phyloP scores from a whole-genome alignment of 2,888 invertebrate genomes.

The Neoitamus cyanurus region DNA sequence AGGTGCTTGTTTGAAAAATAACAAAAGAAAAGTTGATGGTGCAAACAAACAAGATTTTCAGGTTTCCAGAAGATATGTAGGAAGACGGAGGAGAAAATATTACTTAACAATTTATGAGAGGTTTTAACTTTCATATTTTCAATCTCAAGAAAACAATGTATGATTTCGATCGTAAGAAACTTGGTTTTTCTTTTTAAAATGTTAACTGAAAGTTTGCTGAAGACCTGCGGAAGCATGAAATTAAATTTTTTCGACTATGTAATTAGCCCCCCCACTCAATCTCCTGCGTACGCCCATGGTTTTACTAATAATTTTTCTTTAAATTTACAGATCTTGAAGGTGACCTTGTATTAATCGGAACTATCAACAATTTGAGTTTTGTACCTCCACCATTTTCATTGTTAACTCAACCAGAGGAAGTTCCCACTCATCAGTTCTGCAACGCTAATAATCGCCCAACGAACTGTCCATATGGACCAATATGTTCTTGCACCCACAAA shows the following conservation, averaged over 20 bases:
- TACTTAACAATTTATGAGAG: not conserved
- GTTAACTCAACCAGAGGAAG: conserved; percentile 72
- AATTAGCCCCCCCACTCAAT: no score
- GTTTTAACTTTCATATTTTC: no score
- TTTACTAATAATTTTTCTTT: not conserved
- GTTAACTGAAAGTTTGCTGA: no score
- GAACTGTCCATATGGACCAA: conserved; percentile 52
- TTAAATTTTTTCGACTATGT: no score
- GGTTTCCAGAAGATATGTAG: not conserved
- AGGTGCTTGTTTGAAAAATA: not conserved
- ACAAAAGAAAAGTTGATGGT: not conserved
- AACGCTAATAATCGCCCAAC: conserved; percentile 55
- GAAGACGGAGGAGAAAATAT: not conserved
- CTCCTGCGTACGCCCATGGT: no score
- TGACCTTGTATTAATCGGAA: conserved; percentile 64
- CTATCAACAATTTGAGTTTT: conserved; percentile 79
- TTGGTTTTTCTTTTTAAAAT: no score
- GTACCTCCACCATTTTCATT: conserved; percentile 81
- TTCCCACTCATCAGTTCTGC: conserved; percentile 56
- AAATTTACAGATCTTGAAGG: conserved; percentile 54
- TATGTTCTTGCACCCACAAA: conserved; percentile 59
- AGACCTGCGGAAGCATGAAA: no score
- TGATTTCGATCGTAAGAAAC: no score
- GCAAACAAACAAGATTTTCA: not conserved
- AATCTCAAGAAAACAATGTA: no score